phyloP scores from a whole-genome alignment of 2,113 vertebrate genomes.

The Ciconia boyciana region DNA sequence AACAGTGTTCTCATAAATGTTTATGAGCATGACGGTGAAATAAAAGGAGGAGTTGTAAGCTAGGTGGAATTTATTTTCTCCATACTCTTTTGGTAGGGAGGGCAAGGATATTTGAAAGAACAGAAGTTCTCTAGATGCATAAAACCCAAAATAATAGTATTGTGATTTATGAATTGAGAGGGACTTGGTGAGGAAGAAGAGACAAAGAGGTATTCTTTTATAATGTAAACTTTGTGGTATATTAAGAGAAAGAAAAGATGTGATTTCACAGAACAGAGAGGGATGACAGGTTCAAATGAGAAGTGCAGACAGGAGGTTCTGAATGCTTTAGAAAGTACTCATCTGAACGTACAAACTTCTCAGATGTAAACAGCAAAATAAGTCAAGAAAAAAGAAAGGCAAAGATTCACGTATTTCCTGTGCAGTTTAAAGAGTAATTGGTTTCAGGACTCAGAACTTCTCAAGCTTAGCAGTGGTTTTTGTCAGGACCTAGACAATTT shows the following conservation, averaged over 20 bases:
- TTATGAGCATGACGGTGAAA: neutral
- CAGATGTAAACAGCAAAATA: neutral
- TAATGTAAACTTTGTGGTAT: neutral
- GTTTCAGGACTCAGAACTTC: neutral
- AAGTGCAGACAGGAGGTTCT: neutral
- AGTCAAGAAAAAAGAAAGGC: neutral
- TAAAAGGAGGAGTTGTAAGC: neutral
- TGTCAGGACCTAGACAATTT: neutral
- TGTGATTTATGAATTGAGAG: neutral
- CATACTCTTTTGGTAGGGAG: neutral
- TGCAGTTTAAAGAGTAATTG: neutral
- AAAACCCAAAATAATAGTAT: neutral
- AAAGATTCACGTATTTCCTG: neutral
- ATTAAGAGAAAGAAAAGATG: neutral
- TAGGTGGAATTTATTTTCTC: neutral
- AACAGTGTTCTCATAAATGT: neutral
- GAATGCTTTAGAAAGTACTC: neutral
- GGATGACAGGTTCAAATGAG: neutral
- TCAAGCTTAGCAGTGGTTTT: neutral
- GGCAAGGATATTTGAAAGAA: neutral
- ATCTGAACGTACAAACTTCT: neutral
- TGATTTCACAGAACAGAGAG: neutral
- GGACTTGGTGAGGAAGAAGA: neutral
- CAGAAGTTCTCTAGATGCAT: neutral
- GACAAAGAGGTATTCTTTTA: neutral